Conservation (phyloP, 2,113 vertebrate genomes). For the Tichodroma muraria region DNA sequence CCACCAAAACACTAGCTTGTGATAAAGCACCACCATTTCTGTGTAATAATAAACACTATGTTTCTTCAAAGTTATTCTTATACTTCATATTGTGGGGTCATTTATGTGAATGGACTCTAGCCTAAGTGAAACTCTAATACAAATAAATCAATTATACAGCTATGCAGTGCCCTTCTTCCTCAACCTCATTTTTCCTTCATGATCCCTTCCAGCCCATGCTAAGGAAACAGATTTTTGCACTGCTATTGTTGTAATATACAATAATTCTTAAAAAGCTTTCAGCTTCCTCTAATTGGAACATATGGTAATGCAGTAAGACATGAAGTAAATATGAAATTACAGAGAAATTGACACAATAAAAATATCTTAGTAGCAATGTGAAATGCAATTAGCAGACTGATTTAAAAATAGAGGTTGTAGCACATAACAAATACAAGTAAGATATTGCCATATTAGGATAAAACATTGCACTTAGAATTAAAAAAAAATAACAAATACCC, state of each 20-base stretch:
- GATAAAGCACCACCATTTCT: neutral
- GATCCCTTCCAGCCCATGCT: neutral
- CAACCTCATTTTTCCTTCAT: neutral
- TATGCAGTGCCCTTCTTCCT: neutral
- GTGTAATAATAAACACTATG: neutral
- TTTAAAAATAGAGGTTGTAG: neutral
- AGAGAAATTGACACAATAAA: neutral
- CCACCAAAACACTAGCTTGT: neutral
- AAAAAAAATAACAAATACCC: neutral
- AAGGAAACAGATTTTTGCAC: neutral
- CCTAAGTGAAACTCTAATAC: neutral
- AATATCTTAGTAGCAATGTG: neutral
- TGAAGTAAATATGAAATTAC: neutral
- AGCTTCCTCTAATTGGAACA: neutral
- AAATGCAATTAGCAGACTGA: neutral
- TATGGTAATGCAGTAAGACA: neutral
- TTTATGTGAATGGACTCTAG: neutral
- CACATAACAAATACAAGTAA: neutral
- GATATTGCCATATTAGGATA: neutral
- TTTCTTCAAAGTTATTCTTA: neutral
- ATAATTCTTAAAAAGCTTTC: neutral
- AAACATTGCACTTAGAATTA: neutral
- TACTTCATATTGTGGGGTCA: neutral
- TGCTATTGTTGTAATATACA: neutral
- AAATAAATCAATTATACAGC: neutral